These are phyloP conservation scores for Drosophila lacertosa DNA, from an alignment of 1,140 invertebrate genomes.

Conservation along the genomic window DNA sequence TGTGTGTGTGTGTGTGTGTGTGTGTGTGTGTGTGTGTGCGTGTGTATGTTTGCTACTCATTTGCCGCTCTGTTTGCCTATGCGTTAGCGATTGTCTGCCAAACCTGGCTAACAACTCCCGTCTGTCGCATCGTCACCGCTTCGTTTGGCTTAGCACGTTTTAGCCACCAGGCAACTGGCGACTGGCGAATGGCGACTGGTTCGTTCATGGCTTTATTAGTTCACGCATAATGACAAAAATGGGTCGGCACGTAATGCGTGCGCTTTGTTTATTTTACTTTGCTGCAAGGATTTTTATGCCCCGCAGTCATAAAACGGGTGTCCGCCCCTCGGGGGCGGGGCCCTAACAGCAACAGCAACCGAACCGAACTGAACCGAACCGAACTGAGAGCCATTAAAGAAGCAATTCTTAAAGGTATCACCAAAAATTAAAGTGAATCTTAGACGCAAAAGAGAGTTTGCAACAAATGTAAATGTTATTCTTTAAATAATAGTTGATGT, in stretches of 20 bases:
- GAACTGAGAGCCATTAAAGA: constrained; percentile 13
- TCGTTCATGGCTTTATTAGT: constrained; percentile 69
- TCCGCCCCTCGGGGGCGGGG: not conserved
- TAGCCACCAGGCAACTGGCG: constrained; percentile 45
- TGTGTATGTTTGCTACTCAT: constrained; percentile 19
- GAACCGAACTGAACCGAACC: no score
- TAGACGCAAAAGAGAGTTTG: not conserved
- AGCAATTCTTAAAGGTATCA: constrained; percentile 2
- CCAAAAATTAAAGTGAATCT: not conserved
- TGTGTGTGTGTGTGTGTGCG: constrained; percentile 16
- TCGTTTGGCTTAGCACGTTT: constrained; percentile 72
- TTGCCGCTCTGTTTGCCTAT: constrained; percentile 24
- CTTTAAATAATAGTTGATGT: no score
- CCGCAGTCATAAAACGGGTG: constrained; percentile 58
- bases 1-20: not conserved
- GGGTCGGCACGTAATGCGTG: constrained; percentile 77
- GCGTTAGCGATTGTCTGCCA: constrained; percentile 34
- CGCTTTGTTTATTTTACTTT: constrained; percentile 69
- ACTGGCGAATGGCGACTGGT: constrained; percentile 59
- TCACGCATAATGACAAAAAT: constrained; percentile 79
- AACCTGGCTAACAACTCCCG: constrained; percentile 27
- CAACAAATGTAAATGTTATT: not conserved
- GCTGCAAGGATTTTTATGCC: constrained; percentile 70
- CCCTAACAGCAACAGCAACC: constrained; percentile 1
- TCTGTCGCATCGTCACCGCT: constrained; percentile 23